A percentile compares a stretch with the other conserved stretches of the same genome.
phyloP scores from a whole-genome alignment of 2,797 vertebrate genomes.

The Sitta carolinensis region DNA sequence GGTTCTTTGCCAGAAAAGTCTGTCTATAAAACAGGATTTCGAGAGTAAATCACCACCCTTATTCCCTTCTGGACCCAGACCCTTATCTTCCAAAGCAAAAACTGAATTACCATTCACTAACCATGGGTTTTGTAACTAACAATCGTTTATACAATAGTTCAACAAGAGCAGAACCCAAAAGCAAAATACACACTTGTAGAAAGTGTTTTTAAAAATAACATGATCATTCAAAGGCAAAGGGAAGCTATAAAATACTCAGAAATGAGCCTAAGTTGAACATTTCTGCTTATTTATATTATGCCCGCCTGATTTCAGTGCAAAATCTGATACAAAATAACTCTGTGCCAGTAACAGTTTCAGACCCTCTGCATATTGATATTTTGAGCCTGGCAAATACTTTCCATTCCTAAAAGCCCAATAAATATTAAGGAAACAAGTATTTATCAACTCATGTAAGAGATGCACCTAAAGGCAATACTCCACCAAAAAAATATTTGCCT shows the following conservation, averaged over 20 bases:
- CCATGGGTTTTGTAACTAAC: not conserved
- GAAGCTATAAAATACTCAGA: not conserved
- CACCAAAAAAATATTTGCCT: not conserved
- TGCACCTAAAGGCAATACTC: not conserved
- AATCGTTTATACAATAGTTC: not conserved
- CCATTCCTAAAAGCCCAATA: not conserved
- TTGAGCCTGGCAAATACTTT: not conserved
- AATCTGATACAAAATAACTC: not conserved
- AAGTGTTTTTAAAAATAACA: not conserved
- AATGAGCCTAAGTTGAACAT: not conserved
- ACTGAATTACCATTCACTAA: not conserved
- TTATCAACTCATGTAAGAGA: not conserved
- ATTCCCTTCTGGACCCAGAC: not conserved
- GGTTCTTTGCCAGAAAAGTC: not conserved
- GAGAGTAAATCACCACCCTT: not conserved
- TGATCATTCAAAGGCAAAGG: not conserved
- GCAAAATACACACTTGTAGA: not conserved
- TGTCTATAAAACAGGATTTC: not conserved
- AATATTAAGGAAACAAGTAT: not conserved
- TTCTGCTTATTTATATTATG: not conserved
- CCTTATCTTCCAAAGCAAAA: not conserved
- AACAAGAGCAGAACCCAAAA: not conserved
- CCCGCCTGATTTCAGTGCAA: not conserved
- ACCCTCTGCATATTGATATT: not conserved
- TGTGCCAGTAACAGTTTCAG: not conserved